These are phyloP conservation scores for Sanderia malayensis DNA, from an alignment of 30 jellyfish, hydroid and myxozoan genomes.

Conservation along the genomic window DNA sequence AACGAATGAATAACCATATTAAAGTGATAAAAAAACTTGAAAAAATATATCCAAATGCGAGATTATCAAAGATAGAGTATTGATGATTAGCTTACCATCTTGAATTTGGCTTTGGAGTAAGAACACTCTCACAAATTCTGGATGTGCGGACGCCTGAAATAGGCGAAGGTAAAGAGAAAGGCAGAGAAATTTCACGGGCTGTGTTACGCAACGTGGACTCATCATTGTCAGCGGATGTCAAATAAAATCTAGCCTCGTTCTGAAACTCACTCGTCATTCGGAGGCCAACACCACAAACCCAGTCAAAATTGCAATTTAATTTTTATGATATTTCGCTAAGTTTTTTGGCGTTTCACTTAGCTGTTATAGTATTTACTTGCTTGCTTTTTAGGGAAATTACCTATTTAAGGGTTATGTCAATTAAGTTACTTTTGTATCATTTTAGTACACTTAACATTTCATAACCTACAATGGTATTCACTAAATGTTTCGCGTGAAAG, in stretches of 20 bases:
- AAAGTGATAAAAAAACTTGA: not conserved
- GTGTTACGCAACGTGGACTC: slow-evolving; percentile 80
- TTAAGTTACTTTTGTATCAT: too few relatives aligned
- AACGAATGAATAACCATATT: not conserved
- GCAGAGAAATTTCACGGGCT: slow-evolving; percentile 15
- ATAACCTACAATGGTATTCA: too few relatives aligned
- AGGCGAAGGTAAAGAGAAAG: slow-evolving; percentile 45
- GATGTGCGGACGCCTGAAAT: slow-evolving; percentile 26
- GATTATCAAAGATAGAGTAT: slow-evolving; percentile 22
- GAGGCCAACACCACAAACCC: too few relatives aligned
- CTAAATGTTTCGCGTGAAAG: too few relatives aligned
- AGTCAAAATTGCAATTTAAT: too few relatives aligned
- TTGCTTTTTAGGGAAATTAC: too few relatives aligned
- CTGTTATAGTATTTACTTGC: too few relatives aligned
- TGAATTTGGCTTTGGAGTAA: slow-evolving; percentile 42
- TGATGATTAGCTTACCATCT: slow-evolving; percentile 60
- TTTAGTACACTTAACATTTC: too few relatives aligned
- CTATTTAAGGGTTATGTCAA: too few relatives aligned
- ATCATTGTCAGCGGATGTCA: not conserved
- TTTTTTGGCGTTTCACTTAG: too few relatives aligned
- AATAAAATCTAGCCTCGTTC: slow-evolving; percentile 36
- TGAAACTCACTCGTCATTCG: too few relatives aligned
- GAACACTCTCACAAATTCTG: slow-evolving; percentile 36
- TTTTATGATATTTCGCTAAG: too few relatives aligned
- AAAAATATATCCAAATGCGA: not conserved